Evolutionary conservation across 2,888 invertebrate species (phyloP).

Genomic region (Heliconius cydno): DNA sequence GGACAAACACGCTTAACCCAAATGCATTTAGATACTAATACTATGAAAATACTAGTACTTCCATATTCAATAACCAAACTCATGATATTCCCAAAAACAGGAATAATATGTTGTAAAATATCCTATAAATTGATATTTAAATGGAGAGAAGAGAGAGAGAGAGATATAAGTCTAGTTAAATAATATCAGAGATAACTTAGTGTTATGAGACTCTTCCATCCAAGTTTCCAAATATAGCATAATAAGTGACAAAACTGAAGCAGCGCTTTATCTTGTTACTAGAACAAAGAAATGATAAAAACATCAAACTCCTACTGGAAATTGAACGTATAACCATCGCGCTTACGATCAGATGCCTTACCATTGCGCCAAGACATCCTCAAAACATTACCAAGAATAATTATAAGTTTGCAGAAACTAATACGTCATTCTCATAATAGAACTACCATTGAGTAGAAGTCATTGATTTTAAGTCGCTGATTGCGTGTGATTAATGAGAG

Average conservation of each 20-base stretch:
- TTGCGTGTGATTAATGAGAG: conserved; percentile 66
- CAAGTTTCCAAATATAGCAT: too few species aligned
- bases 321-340: neutral
- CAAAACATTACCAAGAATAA: conserved; percentile 22
- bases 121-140: too few species aligned
- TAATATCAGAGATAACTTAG: too few species aligned
- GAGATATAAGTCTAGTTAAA: too few species aligned
- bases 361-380: neutral
- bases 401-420: conserved; percentile 41
- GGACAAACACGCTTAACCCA: conserved; percentile 17
- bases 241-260: too few species aligned
- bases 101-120: neutral
- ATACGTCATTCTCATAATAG: conserved; percentile 48
- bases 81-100: neutral
- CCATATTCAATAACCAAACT: neutral
- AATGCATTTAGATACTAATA: conserved; percentile 29
- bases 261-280: too few species aligned
- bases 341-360: too few species aligned
- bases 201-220: too few species aligned
- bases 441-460: conserved; percentile 47
- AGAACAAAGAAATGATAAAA: too few species aligned
- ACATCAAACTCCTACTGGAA: neutral
- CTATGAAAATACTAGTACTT: neutral
- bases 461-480: conserved; percentile 67
- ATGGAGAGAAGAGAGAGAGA: too few species aligned